Conservation (phyloP, 2,888 invertebrate genomes). For the Chymomyza procnemis region DNA sequence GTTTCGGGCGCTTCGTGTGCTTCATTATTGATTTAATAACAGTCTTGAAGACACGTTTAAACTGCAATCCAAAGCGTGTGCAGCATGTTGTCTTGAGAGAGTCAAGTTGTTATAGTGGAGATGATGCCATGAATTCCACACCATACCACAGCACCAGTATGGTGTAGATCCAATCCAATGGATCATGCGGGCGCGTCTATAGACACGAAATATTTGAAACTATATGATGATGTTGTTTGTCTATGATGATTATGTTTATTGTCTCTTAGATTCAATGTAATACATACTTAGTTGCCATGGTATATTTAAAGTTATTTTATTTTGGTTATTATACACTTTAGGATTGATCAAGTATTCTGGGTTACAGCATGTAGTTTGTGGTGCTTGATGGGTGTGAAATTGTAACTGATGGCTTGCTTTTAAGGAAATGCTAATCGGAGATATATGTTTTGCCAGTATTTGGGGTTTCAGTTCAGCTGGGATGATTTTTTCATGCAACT, state of each 20-base stretch:
- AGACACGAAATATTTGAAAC: not conserved
- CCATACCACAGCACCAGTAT: slow-evolving; percentile 29
- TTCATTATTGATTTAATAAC: slow-evolving; percentile 77
- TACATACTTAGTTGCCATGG: not conserved
- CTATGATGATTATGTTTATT: slow-evolving; percentile 22
- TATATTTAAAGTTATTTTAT: not conserved
- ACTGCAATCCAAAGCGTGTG: slow-evolving; percentile 47
- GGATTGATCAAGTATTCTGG: not conserved
- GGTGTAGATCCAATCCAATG: not conserved
- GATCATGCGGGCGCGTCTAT: not conserved
- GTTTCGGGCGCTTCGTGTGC: slow-evolving; percentile 67
- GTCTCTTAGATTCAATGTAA: not conserved
- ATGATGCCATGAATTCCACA: slow-evolving; percentile 64
- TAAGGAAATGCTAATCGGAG: no score
- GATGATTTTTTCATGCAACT: no score
- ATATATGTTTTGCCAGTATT: no score
- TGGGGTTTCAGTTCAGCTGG: no score
- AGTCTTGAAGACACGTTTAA: slow-evolving; percentile 71
- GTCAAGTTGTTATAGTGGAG: slow-evolving; percentile 37
- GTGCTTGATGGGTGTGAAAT: not conserved
- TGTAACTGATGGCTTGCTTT: no score
- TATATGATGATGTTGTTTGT: slow-evolving; percentile 20
- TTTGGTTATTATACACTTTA: not conserved
- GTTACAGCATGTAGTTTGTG: not conserved
- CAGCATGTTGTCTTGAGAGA: slow-evolving; percentile 26